A percentile compares a stretch with the other conserved stretches of the same genome.
Conservation (phyloP, 2,113 vertebrate genomes). For the Crotalus helleri region DNA sequence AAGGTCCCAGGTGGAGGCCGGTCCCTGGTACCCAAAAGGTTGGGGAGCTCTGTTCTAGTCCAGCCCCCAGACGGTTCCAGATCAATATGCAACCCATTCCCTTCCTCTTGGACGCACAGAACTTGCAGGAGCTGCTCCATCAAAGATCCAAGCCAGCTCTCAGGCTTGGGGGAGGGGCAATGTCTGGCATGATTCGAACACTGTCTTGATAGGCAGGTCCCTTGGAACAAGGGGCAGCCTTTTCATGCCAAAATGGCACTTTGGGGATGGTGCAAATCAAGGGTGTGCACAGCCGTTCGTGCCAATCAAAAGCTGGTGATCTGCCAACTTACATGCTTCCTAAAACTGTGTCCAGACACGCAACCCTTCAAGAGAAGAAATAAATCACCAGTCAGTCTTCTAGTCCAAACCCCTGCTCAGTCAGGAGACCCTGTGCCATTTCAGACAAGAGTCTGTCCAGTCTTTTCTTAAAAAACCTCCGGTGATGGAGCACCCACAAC, state of each 20-base stretch:
- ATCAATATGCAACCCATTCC: too few relatives aligned
- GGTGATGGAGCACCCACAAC: not conserved
- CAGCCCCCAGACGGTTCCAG: too few relatives aligned
- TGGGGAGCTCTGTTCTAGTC: too few relatives aligned
- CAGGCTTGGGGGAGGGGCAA: not conserved
- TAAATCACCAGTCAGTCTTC: not conserved
- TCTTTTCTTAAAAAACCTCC: not conserved
- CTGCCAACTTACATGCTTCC: not conserved
- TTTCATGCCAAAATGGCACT: not conserved
- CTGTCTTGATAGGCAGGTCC: not conserved
- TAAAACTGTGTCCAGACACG: not conserved
- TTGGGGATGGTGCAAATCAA: not conserved
- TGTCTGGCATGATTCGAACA: too few relatives aligned
- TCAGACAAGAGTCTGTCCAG: not conserved
- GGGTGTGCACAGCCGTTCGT: too few relatives aligned
- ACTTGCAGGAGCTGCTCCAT: not conserved
- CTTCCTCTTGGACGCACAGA: not conserved
- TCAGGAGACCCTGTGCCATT: not conserved
- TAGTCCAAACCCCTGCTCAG: not conserved
- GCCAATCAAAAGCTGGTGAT: not conserved
- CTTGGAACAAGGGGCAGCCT: not conserved
- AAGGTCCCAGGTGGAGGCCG: too few relatives aligned
- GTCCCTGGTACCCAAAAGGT: too few relatives aligned
- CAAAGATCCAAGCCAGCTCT: not conserved
- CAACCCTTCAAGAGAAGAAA: not conserved